Base-by-base conservation (phyloP, 2,888 invertebrate species). In the Pyrochroa serraticornis region DNA sequence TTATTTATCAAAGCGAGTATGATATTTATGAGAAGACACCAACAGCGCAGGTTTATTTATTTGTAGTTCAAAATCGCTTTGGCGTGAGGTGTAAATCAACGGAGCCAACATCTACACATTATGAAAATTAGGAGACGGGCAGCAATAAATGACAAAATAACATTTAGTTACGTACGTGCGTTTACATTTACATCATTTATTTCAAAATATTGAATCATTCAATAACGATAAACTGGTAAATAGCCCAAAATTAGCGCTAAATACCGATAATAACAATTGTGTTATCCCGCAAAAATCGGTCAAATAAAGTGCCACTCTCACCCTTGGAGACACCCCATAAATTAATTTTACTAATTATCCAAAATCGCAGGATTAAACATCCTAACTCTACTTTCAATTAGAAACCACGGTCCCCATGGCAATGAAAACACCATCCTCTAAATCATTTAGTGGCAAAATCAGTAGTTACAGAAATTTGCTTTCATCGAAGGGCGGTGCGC, bases 41-140 rank as follows among this genome's bases (percentile, higher is more conserved):
- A 52, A 52, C 52, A 37, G 52, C 52, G 44, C 7, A 38, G 31
- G 30, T 44, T 52, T 52, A 52, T 52, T 50, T 43, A 50, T 50
- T 52, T 45, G 38, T 33, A 36, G 44, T 45, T 45, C 22, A 38
- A 52, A 52, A 52, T 31, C 38, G 31, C 12, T 49, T 51, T 51
- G 44, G 52, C 52, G 13, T 36, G 38, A 30, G 33, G 38, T 10
- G 8, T 31, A 33, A 39, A 36, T 22, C 22, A 22, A 22, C 22
- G 22, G 22, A 22, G 22, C 22, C 22, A 22, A 22, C 22, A 22
- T 22, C 22, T 22, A 22, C 3, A 22, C 22, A 22, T 5, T 22
- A 22, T 22, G 22, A 22, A 22, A 22, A 22, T 22, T 22, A 22
- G 22, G 22, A 22, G 22, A 22, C 22, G 22, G 37, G 22, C 5